Conservation (phyloP, 2,888 invertebrate genomes). For the Beris morrisii region DNA sequence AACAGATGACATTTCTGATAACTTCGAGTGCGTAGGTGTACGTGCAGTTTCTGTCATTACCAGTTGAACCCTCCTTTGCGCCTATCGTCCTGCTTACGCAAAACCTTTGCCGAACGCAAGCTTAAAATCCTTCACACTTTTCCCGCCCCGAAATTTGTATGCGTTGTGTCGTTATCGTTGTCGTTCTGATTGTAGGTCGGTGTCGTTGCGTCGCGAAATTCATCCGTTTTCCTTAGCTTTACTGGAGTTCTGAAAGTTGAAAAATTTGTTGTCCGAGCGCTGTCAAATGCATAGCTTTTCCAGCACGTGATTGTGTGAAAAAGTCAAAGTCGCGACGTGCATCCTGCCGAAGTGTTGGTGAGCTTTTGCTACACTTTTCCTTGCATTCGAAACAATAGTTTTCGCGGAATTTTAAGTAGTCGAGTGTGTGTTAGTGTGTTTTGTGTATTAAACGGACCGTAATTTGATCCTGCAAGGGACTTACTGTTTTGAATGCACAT, state of each 20-base stretch:
- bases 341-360: too few relatives aligned
- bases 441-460: too few relatives aligned
- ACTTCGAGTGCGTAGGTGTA: slow-evolving; percentile 1
- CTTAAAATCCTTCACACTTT: slow-evolving; percentile 9
- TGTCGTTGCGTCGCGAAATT: slow-evolving; percentile 10
- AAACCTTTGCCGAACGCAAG: slow-evolving; percentile 30
- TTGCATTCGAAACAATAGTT: too few relatives aligned
- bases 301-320: slow-evolving; percentile 14
- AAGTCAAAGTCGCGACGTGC: neutral
- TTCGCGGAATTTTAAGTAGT: too few relatives aligned
- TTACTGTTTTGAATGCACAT: too few relatives aligned
- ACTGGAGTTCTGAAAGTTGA: neutral
- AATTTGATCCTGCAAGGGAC: too few relatives aligned
- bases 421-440: too few relatives aligned
- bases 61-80: slow-evolving; percentile 33
- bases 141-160: neutral
- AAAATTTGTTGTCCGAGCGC: neutral
- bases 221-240: neutral
- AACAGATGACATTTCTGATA: slow-evolving; percentile 10
- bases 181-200: neutral
- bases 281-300: slow-evolving; percentile 19
- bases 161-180: slow-evolving; percentile 2
- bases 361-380: too few relatives aligned
- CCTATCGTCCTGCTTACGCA: slow-evolving; percentile 30
- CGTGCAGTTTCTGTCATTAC: slow-evolving; percentile 3